phyloP scores from a whole-genome alignment of 2,113 vertebrate genomes.

The Varanus salvator region DNA sequence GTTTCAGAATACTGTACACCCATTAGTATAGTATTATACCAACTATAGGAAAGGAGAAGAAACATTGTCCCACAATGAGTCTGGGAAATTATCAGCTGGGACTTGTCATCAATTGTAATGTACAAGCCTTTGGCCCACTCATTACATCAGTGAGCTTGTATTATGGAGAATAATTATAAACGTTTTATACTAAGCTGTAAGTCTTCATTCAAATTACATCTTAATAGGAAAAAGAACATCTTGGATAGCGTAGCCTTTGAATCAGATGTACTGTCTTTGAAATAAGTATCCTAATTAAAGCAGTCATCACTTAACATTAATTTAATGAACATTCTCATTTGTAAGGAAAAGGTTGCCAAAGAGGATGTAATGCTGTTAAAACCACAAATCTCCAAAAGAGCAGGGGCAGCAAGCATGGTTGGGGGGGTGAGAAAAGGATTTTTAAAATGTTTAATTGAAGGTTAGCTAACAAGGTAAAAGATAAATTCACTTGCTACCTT shows the following conservation, averaged over 20 bases:
- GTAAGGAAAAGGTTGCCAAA: slow-evolving; percentile 67
- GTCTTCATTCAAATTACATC: slow-evolving; percentile 53
- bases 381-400: slow-evolving; percentile 29
- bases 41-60: slow-evolving; percentile 5
- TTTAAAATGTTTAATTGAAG: slow-evolving; percentile 50
- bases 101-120: not conserved
- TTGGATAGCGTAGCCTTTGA: slow-evolving; percentile 60
- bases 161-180: slow-evolving; percentile 36
- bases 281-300: slow-evolving; percentile 69
- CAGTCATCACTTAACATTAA: slow-evolving; percentile 61
- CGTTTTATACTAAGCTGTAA: slow-evolving; percentile 33
- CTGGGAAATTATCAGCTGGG: slow-evolving; percentile 6
- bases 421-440: slow-evolving; percentile 29
- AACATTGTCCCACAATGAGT: accelerated
- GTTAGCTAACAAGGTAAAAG: slow-evolving; percentile 29
- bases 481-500: not conserved
- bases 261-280: slow-evolving; percentile 62
- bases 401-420: not conserved
- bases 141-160: not conserved
- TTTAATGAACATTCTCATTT: slow-evolving; percentile 73
- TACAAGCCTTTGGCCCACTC: slow-evolving; percentile 5
- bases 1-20: not conserved
- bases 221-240: slow-evolving; percentile 66
- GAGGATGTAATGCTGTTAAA: slow-evolving; percentile 69
- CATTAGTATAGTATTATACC: not conserved